Evolutionary conservation across 2,888 invertebrate species (phyloP).

Genomic region (Idaea straminata): DNA sequence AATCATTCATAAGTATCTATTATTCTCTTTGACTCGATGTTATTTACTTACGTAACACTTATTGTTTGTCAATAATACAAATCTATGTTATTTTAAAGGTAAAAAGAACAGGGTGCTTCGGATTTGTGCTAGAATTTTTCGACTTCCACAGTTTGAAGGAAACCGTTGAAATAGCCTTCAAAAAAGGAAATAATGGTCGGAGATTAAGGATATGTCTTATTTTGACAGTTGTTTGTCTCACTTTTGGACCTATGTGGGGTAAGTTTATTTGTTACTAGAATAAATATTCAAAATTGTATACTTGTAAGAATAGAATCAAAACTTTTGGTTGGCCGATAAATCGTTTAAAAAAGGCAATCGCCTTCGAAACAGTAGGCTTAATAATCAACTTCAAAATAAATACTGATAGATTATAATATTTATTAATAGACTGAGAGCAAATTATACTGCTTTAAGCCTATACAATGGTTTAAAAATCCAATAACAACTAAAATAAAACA

Average conservation of each 20-base stretch:
- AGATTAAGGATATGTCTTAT: conserved; percentile 62
- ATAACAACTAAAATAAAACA: too few species aligned
- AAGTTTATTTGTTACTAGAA: conserved; percentile 31
- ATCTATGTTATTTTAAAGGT: conserved; percentile 42
- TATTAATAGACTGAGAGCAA: too few species aligned
- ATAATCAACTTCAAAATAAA: too few species aligned
- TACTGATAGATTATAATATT: too few species aligned
- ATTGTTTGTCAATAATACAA: background rate
- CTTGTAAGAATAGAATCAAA: too few species aligned
- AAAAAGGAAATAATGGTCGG: conserved; percentile 66
- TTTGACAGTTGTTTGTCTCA: conserved; percentile 59
- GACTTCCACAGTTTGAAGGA: conserved; percentile 71
- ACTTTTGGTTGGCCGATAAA: conserved; percentile 2
- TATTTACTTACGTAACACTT: background rate
- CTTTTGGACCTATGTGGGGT: conserved; percentile 71
- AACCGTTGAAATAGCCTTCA: conserved; percentile 75
- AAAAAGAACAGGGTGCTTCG: conserved; percentile 48
- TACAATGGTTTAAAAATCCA: too few species aligned
- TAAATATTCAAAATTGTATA: too few species aligned
- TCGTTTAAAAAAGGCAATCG: background rate
- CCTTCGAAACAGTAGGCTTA: too few species aligned
- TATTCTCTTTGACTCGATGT: too few species aligned
- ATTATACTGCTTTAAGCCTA: too few species aligned
- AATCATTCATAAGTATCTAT: too few species aligned
- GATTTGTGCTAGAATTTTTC: conserved; percentile 67